Evolutionary conservation across 2,797 vertebrate species (phyloP).

Genomic region (Sarcoramphus papa): DNA sequence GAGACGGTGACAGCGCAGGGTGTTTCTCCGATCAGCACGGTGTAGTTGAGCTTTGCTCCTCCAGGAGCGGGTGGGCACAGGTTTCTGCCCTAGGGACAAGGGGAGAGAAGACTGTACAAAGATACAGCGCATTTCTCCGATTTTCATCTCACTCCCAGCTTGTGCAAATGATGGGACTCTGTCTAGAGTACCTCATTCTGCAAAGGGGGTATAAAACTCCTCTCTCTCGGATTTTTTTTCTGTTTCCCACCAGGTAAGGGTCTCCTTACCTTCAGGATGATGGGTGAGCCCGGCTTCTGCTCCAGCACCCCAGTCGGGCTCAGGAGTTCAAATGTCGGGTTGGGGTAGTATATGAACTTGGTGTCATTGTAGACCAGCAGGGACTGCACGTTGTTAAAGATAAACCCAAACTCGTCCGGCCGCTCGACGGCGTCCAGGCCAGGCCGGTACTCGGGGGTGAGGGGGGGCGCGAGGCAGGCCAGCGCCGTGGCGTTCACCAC

Average conservation of each 20-base stretch:
- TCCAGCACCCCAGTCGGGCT: conserved; percentile 88
- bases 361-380: conserved; percentile 95
- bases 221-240: no score
- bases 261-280: conserved; percentile 91
- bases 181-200: accelerated
- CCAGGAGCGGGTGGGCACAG: conserved; percentile 90
- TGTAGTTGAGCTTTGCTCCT: conserved; percentile 96
- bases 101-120: not conserved
- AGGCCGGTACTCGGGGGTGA: conserved; percentile 82
- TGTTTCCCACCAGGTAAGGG: not conserved
- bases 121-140: not conserved
- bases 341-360: conserved; percentile 95
- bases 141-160: not conserved
- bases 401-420: conserved; percentile 94
- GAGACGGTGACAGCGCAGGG: conserved; percentile 93
- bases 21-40: conserved; percentile 92
- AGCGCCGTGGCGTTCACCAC: conserved; percentile 88
- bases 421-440: conserved; percentile 87
- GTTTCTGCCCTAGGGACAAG: conserved; percentile 87
- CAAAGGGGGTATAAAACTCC: no score
- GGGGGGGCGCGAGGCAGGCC: conserved; percentile 88
- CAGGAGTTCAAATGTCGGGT: conserved; percentile 93
- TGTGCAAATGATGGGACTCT: accelerated
- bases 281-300: conserved; percentile 95
- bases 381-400: conserved; percentile 96